These are phyloP conservation scores for Eupithecia vulgata DNA, from an alignment of 2,888 invertebrate genomes.

Conservation along the genomic window DNA sequence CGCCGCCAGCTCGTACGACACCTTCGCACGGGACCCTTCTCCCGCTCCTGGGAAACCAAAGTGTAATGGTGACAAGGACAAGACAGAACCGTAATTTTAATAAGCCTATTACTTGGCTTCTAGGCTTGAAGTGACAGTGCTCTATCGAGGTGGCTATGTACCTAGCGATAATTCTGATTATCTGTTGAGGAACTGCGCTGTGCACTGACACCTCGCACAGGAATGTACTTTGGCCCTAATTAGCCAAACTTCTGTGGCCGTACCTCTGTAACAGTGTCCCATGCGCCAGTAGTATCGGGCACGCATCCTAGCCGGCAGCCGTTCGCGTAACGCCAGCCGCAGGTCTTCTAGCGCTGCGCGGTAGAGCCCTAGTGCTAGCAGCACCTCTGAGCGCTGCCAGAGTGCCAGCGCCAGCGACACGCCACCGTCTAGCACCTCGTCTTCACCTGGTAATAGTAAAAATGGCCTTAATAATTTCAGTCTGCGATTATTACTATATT, in stretches of 20 bases:
- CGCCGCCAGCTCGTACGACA: constrained; percentile 86
- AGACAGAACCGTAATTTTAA: not conserved
- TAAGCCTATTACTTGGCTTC: too few species aligned
- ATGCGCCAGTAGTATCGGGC: constrained; percentile 88
- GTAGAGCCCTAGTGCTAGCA: constrained; percentile 84
- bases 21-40: constrained; percentile 85
- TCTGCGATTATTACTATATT: not conserved
- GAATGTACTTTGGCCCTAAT: not conserved
- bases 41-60: constrained; percentile 72
- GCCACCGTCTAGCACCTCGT: constrained; percentile 84
- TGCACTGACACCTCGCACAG: not conserved
- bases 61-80: not conserved
- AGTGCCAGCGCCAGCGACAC: constrained; percentile 86
- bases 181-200: not conserved
- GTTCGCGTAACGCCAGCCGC: constrained; percentile 85
- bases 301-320: constrained; percentile 85
- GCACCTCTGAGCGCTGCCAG: constrained; percentile 86
- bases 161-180: too few species aligned
- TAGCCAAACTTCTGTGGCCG: not conserved
- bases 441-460: constrained; percentile 60
- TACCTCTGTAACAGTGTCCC: constrained; percentile 83
- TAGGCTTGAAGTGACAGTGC: not conserved
- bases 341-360: constrained; percentile 87
- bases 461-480: not conserved
- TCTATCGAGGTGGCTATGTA: not conserved